phyloP scores from a whole-genome alignment of 2,797 vertebrate species.

The Periparus ater region DNA sequence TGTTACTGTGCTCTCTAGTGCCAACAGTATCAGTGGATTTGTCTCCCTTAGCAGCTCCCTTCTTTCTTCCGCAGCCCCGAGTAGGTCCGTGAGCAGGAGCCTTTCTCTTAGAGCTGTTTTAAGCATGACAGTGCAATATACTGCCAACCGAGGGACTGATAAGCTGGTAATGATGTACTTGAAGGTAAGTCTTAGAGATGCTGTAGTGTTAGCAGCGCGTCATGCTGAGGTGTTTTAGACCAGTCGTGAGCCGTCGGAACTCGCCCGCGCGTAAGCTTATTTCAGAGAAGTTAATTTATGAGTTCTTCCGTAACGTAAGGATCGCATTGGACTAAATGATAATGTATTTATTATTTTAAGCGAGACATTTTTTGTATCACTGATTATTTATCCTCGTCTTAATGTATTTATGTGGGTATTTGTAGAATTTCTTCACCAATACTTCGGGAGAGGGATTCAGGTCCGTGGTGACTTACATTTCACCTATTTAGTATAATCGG shows the following conservation, averaged over 20 bases:
- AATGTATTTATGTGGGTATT: slow-evolving; percentile 95
- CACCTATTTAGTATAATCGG: slow-evolving; percentile 80
- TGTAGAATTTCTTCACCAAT: slow-evolving; percentile 85
- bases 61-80: slow-evolving; percentile 61
- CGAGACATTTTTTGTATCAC: slow-evolving; percentile 87
- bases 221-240: slow-evolving; percentile 66
- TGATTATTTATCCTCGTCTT: slow-evolving; percentile 98
- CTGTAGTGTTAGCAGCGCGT: slow-evolving; percentile 78
- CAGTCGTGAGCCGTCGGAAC: slow-evolving; percentile 66
- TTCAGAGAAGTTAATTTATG: slow-evolving; percentile 89
- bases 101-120: slow-evolving; percentile 65
- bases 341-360: slow-evolving; percentile 98
- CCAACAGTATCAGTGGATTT: slow-evolving; percentile 82
- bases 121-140: slow-evolving; percentile 78
- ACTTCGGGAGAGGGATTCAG: slow-evolving; percentile 83
- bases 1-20: slow-evolving; percentile 71
- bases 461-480: slow-evolving; percentile 79
- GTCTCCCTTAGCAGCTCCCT: slow-evolving; percentile 78
- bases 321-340: slow-evolving; percentile 86
- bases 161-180: slow-evolving; percentile 84
- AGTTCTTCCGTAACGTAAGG: slow-evolving; percentile 80
- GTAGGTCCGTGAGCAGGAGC: slow-evolving; percentile 81
- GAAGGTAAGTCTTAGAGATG: slow-evolving; percentile 96
- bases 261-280: slow-evolving; percentile 71
- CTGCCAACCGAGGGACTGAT: slow-evolving; percentile 69